Percentiles rank a stretch among this genome's conserved stretches.
Evolutionary conservation across 2,113 vertebrate species (phyloP).

Genomic region (Petaurus breviceps): DNA sequence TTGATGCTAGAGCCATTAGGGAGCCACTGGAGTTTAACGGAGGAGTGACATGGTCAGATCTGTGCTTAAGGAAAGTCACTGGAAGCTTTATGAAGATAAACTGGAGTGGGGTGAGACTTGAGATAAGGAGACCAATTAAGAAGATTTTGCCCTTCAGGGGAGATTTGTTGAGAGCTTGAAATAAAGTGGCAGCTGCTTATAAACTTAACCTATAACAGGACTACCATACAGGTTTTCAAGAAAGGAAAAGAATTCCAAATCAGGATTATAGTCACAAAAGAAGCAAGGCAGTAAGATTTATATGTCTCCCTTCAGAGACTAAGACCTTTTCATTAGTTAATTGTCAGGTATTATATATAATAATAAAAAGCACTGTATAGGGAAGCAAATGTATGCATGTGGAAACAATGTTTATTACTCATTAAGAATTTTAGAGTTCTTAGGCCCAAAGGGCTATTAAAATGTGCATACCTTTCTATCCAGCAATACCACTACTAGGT

Average conservation of each 20-base stretch:
- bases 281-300: neutral
- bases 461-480: neutral
- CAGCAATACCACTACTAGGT: neutral
- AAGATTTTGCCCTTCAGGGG: neutral
- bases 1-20: neutral
- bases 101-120: neutral
- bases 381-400: no score
- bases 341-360: neutral
- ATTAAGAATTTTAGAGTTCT: neutral
- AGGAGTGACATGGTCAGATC: neutral
- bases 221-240: neutral
- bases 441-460: neutral
- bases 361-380: neutral
- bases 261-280: neutral
- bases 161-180: neutral
- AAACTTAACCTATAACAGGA: neutral
- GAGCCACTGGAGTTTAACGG: neutral
- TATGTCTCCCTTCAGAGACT: neutral
- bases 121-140: neutral
- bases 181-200: neutral
- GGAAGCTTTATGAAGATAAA: neutral
- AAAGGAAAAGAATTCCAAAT: neutral
- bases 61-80: neutral
- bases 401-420: neutral
- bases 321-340: neutral